Base-by-base conservation (phyloP, 2,888 invertebrate species). In the Agrenia bidenticulata region DNA sequence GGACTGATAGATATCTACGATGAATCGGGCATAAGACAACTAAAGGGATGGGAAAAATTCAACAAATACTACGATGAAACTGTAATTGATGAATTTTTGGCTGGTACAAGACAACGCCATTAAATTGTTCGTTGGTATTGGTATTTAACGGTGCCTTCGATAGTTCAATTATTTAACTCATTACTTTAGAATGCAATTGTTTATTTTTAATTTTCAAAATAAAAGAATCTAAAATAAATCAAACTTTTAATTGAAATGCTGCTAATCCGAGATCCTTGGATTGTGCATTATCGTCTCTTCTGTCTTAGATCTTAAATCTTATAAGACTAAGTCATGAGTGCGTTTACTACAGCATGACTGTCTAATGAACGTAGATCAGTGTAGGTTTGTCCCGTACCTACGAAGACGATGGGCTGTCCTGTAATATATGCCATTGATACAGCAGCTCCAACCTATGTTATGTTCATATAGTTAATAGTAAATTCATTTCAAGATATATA, bases 391-490 rank as follows among this genome's bases (percentile, higher is more conserved):
- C 99, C 99, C 2, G 97, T 98, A 42, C 99, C 99, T 17, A 99
- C 98, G 80, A 97, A 97, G 51, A 97, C 94, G 61, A 99, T 99
- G 0, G 99, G 99, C 81, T 99, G 98, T 0, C 99, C 99, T 0
- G 99, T 99, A 70, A 98, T 96, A 81, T 99, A 99, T 0, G 99
- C 97, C 99, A 99, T 99, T 17, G 99, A 99, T 77, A 99, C 96
- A 19, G 99, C 98, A 49, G 99, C 99, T 11, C 99, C 99, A 24
- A 99, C 92, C 84, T 85, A 74, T 37, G n/a, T 42, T 51, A 51
- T 11, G 39, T 11, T 39, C 9, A 39, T 9, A 39, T 11, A 39
- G 9, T 39, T 15, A 39, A 39, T 39, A 9, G 9, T 9, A 39
- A 39, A 39, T 39, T 9, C 15, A 39, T 11, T 39, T 39, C n/a